phyloP scores from a whole-genome alignment of 2,888 invertebrate species.

The Cylloceria caligata region DNA sequence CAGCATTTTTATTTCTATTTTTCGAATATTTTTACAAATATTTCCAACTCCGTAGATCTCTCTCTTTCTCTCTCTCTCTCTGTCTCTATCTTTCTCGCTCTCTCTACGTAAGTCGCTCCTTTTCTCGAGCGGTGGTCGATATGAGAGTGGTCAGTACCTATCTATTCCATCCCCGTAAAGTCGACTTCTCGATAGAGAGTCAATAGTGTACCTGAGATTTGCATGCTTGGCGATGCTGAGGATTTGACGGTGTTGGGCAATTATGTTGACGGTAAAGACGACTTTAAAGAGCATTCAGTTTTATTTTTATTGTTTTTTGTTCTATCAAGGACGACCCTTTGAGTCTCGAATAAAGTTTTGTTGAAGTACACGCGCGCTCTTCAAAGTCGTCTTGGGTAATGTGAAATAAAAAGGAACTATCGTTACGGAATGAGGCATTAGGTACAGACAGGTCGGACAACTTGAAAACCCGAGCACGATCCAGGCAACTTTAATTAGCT shows the following conservation, averaged over 20 bases:
- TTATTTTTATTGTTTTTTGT: constrained; percentile 19
- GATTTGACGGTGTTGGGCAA: constrained; percentile 81
- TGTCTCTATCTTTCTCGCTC: too few relatives aligned
- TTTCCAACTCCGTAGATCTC: constrained; percentile 41
- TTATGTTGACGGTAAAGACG: constrained; percentile 63
- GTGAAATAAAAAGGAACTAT: constrained; percentile 56
- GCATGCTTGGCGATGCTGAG: constrained; percentile 82
- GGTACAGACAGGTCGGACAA: constrained; percentile 46
- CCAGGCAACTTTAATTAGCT: constrained; percentile 52
- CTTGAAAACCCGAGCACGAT: constrained; percentile 43
- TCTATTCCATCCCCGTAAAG: constrained; percentile 46
- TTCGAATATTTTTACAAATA: constrained; percentile 24
- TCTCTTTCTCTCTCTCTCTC: neutral
- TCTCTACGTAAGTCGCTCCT: constrained; percentile 5
- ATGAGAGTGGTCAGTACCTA: constrained; percentile 37
- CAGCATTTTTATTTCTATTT: neutral
- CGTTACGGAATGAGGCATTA: constrained; percentile 58
- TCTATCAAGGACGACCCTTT: neutral
- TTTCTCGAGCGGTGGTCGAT: constrained; percentile 17
- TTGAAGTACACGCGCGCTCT: constrained; percentile 5
- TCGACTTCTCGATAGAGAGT: constrained; percentile 65
- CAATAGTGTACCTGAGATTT: constrained; percentile 78
- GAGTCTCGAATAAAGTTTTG: neutral
- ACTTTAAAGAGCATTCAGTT: constrained; percentile 48
- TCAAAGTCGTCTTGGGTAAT: constrained; percentile 62